Evolutionary conservation across 1,140 invertebrate genomes (phyloP).

Genomic region (Eubasilissa regina): DNA sequence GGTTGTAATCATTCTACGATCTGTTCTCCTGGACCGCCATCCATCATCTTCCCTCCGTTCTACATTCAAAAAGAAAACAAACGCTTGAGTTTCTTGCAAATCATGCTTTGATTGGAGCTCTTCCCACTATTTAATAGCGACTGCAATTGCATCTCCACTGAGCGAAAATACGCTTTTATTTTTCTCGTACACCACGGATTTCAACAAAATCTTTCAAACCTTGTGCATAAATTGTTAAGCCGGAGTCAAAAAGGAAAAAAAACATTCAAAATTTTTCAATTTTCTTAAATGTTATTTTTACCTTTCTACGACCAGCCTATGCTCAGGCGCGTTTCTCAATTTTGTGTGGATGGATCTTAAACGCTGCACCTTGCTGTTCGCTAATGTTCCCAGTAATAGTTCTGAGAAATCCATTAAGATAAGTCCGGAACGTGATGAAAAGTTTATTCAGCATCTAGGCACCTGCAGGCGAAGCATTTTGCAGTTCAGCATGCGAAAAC

Average conservation of each 20-base stretch:
- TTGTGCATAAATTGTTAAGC: neutral
- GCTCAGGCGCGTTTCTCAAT: neutral
- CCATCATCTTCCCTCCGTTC: conserved; percentile 17
- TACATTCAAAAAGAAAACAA: neutral
- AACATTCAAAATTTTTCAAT: neutral
- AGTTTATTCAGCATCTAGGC: conserved; percentile 1
- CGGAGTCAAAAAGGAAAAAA: neutral
- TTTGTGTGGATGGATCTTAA: neutral
- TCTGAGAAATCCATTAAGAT: conserved; percentile 32
- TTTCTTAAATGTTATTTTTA: neutral
- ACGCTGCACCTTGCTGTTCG: conserved; percentile 8
- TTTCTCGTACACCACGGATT: neutral
- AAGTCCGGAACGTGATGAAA: neutral
- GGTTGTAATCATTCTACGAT: neutral
- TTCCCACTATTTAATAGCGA: conserved; percentile 13
- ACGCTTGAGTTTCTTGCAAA: conserved; percentile 17
- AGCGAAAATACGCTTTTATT: neutral
- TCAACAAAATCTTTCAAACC: conserved; percentile 1
- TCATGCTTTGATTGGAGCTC: conserved; percentile 33
- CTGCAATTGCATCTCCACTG: conserved; percentile 25
- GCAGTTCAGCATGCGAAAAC: neutral
- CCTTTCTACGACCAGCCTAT: neutral
- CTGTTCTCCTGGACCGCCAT: neutral
- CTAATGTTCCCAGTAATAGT: conserved; percentile 35
- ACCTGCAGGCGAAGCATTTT: neutral